These are phyloP conservation scores for Sclerurus mexicanus DNA, from an alignment of 2,113 vertebrate species.

Conservation along the genomic window DNA sequence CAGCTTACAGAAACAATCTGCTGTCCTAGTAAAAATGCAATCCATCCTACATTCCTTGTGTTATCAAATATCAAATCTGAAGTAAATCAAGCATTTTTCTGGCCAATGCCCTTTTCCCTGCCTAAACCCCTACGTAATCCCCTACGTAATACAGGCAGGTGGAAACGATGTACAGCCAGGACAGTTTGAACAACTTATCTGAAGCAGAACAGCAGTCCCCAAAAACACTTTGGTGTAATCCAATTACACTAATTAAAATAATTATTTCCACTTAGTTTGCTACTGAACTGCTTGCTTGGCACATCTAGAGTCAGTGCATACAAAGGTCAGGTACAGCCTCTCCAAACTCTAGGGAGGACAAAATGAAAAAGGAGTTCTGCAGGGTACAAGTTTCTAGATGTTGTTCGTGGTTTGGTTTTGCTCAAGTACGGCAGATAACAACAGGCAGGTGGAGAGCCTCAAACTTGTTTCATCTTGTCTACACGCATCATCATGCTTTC, in stretches of 20 bases:
- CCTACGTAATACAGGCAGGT: no score
- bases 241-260: constrained; percentile 50
- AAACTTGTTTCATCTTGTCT: neutral
- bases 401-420: neutral
- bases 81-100: neutral
- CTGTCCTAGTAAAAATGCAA: neutral
- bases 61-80: neutral
- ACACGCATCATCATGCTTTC: neutral
- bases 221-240: neutral
- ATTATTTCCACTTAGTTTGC: constrained; percentile 51
- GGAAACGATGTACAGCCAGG: neutral
- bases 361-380: neutral
- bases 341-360: neutral
- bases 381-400: neutral
- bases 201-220: constrained; percentile 8
- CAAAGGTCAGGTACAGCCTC: constrained; percentile 22
- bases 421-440: neutral
- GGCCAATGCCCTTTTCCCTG: neutral
- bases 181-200: neutral
- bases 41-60: neutral
- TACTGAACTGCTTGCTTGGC: constrained; percentile 45
- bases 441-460: neutral
- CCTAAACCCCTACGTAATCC: neutral
- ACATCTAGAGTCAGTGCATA: neutral
- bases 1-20: neutral